Evolutionary conservation across 2,888 invertebrate genomes (phyloP), one percentile per base, ranked within the genome.

Genomic region (Linnaemya tessellans): DNA sequence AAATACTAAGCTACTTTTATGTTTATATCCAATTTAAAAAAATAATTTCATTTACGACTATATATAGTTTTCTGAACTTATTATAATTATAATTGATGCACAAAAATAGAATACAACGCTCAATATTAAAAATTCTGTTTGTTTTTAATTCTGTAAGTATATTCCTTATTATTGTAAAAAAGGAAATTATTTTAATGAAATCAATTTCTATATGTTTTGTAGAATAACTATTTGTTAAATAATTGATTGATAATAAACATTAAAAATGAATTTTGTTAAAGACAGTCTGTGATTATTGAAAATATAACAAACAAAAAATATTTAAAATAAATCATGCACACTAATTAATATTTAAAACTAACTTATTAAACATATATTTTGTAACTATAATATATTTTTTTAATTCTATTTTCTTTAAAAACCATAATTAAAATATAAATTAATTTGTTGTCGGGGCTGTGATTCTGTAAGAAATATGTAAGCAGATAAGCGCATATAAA

Each of bases 281-380:
- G 74, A 85, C 70, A 79, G 85, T 85, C 85, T 85, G 85, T 85
- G 85, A 85, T 85, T 85, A 85, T 85, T 85, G 79, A 85, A 82
- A 81, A 82, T 74, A 85, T 60, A 73, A 78, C 43, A 82, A 83
- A 58, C 46, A 70, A 49, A 80, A 35, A 65, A 71, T 62, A 65
- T 65, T 58, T 74, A 80, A 82, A 74, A 79, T 35, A 79, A 64
- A 85, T 82, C 75, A 75, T 81, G 84, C 81, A 82, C 73, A 85
- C 70, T 79, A 56, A 64, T 64, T 58, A 80, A 58, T 70, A 68
- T 68, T 78, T 73, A 80, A n/a, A n/a, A 79, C 54, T 62, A 73
- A 58, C 49, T 46, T 46, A 71, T 60, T 56, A n/a, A n/a, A n/a
- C n/a, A 67, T 70, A 80, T 46, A 56, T 70, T 75, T 70, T 58